phyloP scores from a whole-genome alignment of 2,797 vertebrate species.

The Anas capensis region DNA sequence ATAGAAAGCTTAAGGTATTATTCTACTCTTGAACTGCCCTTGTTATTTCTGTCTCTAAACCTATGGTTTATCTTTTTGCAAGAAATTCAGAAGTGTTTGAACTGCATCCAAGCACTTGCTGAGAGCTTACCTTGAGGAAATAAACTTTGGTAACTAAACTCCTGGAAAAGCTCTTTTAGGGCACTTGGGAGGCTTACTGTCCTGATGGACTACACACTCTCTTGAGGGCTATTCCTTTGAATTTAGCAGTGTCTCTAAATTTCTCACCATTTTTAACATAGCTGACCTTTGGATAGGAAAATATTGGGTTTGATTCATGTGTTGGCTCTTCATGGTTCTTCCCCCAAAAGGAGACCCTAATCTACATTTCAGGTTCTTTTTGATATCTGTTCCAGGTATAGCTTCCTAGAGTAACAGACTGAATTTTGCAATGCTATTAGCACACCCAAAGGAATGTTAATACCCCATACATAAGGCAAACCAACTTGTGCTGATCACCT shows the following conservation, averaged over 20 bases:
- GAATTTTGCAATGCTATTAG: slow-evolving; percentile 12
- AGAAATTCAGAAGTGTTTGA: not conserved
- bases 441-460: not conserved
- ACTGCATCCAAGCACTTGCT: not conserved
- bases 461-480: not conserved
- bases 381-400: not conserved
- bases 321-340: not conserved
- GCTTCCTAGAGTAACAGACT: not conserved
- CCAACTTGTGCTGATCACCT: not conserved
- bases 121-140: not conserved
- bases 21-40: not conserved
- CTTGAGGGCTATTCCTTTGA: not conserved
- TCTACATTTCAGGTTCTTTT: slow-evolving; percentile 28
- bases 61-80: not conserved
- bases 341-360: not conserved
- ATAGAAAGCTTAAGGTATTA: not conserved
- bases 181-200: not conserved
- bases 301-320: not conserved
- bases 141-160: not conserved
- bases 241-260: not conserved
- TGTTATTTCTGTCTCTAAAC: not conserved
- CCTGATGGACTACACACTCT: not conserved
- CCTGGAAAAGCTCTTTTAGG: not conserved
- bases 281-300: not conserved
- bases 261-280: not conserved